A percentile compares a stretch with the other conserved stretches of the same genome.
Conservation (phyloP, 2,113 vertebrate species). For the Myiagra hebetior region DNA sequence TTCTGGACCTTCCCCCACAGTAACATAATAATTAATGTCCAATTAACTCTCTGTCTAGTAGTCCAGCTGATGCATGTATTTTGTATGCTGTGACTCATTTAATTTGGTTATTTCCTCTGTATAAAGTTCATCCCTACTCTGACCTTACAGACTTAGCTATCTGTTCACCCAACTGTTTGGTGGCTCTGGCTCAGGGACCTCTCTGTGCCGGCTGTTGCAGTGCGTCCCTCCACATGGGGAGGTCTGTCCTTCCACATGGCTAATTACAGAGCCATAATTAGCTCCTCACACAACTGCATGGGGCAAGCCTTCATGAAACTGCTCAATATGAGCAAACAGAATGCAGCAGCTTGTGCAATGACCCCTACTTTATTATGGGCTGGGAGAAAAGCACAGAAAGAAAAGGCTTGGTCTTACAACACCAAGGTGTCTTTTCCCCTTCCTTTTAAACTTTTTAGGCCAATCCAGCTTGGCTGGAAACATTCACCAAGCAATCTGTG, state of each 20-base stretch:
- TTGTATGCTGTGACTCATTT: not conserved
- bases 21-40: not conserved
- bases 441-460: not conserved
- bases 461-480: not conserved
- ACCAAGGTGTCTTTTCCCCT: not conserved
- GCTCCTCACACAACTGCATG: not conserved
- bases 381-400: not conserved
- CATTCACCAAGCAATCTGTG: not conserved
- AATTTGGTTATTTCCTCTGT: not conserved
- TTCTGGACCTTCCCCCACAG: not conserved
- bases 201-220: not conserved
- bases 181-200: not conserved
- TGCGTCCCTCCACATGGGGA: not conserved
- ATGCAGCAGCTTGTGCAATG: not conserved
- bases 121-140: not conserved
- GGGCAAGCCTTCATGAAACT: not conserved
- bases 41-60: not conserved
- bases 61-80: not conserved
- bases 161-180: not conserved
- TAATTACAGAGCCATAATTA: constrained; percentile 15
- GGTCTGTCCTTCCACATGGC: not conserved
- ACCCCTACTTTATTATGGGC: not conserved
- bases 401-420: not conserved
- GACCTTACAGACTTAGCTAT: not conserved
- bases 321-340: not conserved